Conservation (phyloP, 2,888 invertebrate species). For the Oxystoma pomonae region DNA sequence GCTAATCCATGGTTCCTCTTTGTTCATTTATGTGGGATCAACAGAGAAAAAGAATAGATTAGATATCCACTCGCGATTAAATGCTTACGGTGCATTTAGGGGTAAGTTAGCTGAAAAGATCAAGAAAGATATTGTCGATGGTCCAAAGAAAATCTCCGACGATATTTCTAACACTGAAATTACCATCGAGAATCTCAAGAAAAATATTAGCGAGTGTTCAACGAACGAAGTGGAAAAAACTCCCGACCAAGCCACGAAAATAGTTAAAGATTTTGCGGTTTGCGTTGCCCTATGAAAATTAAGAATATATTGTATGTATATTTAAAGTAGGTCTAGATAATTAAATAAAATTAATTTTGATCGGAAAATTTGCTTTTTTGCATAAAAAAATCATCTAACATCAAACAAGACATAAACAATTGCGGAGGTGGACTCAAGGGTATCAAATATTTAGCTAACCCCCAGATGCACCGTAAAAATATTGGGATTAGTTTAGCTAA, state of each 20-base stretch:
- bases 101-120: slow-evolving; percentile 15
- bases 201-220: slow-evolving; percentile 2
- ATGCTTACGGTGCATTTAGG: too few species aligned
- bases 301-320: background rate
- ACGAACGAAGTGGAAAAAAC: background rate
- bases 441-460: slow-evolving; percentile 14
- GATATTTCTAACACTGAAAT: background rate
- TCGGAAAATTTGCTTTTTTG: too few species aligned
- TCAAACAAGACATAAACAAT: slow-evolving; percentile 16
- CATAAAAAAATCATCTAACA: slow-evolving; percentile 17
- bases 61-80: too few species aligned
- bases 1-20: too few species aligned
- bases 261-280: slow-evolving; percentile 5
- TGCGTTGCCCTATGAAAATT: slow-evolving; percentile 1
- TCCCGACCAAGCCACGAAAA: slow-evolving; percentile 6
- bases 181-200: background rate
- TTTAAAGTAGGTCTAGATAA: background rate
- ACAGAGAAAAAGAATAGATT: too few species aligned
- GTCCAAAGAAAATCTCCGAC: slow-evolving; percentile 3
- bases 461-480: too few species aligned
- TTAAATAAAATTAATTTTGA: too few species aligned
- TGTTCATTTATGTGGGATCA: too few species aligned
- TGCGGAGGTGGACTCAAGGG: slow-evolving; percentile 16
- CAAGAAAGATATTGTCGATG: slow-evolving; percentile 13
- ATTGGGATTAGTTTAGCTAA: too few species aligned